Base-by-base conservation (phyloP, 2,888 invertebrate genomes). In the Sipha maydis region DNA sequence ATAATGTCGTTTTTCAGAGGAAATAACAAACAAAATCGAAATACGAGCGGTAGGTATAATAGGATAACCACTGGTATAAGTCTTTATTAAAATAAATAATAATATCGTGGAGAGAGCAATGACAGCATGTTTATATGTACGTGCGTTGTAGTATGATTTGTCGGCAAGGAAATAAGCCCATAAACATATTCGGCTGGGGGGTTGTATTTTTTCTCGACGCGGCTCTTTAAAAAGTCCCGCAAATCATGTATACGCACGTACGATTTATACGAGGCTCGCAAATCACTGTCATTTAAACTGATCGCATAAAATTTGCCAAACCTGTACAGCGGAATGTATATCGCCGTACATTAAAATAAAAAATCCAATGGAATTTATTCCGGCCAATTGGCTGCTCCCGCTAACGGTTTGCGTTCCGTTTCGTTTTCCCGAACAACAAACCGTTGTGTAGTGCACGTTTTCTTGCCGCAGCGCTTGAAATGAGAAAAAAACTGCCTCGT, bases 231-330 rank as follows among this genome's bases (percentile, higher is more conserved):
- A 80, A 80, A 61, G 34, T 31, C 5, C 28, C n/a, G 19, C n/a
- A 38, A 34, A 69, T 69, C 28, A 69, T 25, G 28, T 19, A 38
- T n/a, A 14, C n/a, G 61, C 25, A 79, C 28, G n/a, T 34, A 67
- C 41, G 19, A 80, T 80, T 80, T 61, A 38, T 38, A 61, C 3
- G 31, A 28, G 28, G 54, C 31, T 31, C 31, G 78, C 34, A 67
- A 80, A 80, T 80, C 80, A 41, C 67, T 67, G 67, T 41, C 67
- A 28, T 67, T 67, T 41, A 41, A 80, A 80, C 67, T 80, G 67
- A 80, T 80, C 38, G 67, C 19, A 67, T 38, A 19, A 38, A n/a
- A 80, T 67, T 80, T 80, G 21, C 41, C 71, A 28, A n/a, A 38
- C 41, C 80, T 17, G 41, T 67, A 28, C 28, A 9, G 25, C 28